Evolutionary conservation across 2,113 vertebrate genomes (phyloP).

Genomic region (Amphiprion ocellaris): DNA sequence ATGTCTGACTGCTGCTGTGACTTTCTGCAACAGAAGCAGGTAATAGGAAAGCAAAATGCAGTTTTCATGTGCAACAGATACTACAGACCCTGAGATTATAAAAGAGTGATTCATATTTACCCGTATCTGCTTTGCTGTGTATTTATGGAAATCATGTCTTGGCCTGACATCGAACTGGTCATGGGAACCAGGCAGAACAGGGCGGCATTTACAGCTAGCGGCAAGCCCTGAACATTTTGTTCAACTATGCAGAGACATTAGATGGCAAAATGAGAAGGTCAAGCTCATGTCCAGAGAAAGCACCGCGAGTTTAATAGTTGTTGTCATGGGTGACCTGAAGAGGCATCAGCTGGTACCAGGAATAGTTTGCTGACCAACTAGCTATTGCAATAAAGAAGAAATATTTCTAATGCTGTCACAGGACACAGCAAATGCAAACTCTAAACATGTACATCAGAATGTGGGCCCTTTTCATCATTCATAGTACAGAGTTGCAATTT

Average conservation of each 20-base stretch:
- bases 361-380: too few relatives aligned
- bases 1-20: slow-evolving; percentile 7
- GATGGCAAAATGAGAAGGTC: background rate
- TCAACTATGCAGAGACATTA: background rate
- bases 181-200: background rate
- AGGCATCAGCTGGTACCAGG: too few relatives aligned
- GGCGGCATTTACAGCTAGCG: background rate
- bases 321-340: too few relatives aligned
- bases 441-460: background rate
- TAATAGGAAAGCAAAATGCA: slow-evolving; percentile 17
- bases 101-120: background rate
- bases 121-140: background rate
- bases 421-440: too few relatives aligned
- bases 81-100: background rate
- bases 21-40: slow-evolving; percentile 14
- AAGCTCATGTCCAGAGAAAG: background rate
- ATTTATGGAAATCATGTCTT: background rate
- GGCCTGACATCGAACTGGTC: background rate
- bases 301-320: too few relatives aligned
- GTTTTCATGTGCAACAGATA: background rate
- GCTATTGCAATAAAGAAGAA: background rate
- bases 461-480: background rate
- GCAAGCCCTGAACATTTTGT: background rate
- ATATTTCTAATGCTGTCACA: background rate
- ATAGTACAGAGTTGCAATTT: too few relatives aligned